phyloP scores from a whole-genome alignment of 2,888 invertebrate genomes.

The Balanococcus diminutus region DNA sequence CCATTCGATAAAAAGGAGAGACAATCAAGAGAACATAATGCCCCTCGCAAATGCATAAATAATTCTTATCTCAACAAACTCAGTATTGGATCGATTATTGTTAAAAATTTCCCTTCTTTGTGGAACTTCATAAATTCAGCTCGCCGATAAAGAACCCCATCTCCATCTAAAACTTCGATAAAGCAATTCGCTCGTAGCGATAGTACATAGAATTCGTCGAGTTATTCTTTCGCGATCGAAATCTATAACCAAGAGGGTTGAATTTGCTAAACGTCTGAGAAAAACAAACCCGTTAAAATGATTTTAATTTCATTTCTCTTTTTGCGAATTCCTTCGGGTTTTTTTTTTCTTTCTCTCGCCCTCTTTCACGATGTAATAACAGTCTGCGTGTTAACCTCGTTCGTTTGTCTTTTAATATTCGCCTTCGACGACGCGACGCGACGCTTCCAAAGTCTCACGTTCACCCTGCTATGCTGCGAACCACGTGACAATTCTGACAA shows the following conservation, averaged over 20 bases:
- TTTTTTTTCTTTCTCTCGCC: background rate
- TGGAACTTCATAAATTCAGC: background rate
- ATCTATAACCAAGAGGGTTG: background rate
- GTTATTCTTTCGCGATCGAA: background rate
- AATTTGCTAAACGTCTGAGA: background rate
- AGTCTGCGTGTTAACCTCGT: background rate
- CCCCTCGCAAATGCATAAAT: slow-evolving; percentile 1
- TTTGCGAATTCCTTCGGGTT: no score
- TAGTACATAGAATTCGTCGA: background rate
- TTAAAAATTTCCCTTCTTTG: background rate
- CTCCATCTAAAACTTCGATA: background rate
- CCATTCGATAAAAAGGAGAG: background rate
- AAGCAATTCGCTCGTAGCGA: background rate
- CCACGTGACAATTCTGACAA: slow-evolving; percentile 22
- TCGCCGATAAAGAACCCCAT: background rate
- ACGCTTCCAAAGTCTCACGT: background rate
- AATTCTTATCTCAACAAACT: background rate
- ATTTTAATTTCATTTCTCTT: slow-evolving; percentile 18
- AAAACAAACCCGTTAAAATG: slow-evolving; percentile 15
- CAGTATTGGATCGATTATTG: background rate
- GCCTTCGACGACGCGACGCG: background rate
- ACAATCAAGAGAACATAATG: background rate
- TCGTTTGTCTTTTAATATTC: background rate
- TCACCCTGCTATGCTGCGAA: background rate
- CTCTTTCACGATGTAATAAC: background rate